A percentile compares a stretch with the other conserved stretches of the same genome.
phyloP scores from a whole-genome alignment of 2,888 invertebrate genomes.

The Eledona agricola region DNA sequence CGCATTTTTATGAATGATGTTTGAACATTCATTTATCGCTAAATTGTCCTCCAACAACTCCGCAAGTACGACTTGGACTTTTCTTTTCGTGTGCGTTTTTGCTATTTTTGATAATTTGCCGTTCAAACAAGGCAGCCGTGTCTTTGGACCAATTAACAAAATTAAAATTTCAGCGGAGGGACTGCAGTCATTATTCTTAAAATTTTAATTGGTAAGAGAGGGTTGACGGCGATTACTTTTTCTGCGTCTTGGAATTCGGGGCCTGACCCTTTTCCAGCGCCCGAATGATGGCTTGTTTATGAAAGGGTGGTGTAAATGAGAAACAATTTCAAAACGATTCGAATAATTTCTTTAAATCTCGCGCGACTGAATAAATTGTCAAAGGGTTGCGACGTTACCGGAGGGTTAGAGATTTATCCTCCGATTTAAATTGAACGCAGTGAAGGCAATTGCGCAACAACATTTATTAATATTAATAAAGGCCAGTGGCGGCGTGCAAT shows the following conservation, averaged over 20 bases:
- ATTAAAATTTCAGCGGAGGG: conserved; percentile 38
- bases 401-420: too few species aligned
- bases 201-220: conserved; percentile 48
- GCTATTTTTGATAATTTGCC: too few species aligned
- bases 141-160: conserved; percentile 26
- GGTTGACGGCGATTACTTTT: conserved; percentile 38
- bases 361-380: conserved; percentile 30
- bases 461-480: conserved; percentile 15
- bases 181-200: conserved; percentile 42
- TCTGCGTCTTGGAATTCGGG: conserved; percentile 29
- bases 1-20: too few species aligned
- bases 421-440: too few species aligned
- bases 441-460: background rate
- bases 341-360: conserved; percentile 38
- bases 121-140: too few species aligned
- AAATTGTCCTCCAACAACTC: too few species aligned
- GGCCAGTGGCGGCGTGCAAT: conserved; percentile 6
- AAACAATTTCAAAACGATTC: conserved; percentile 37
- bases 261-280: conserved; percentile 23
- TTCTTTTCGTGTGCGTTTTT: too few species aligned
- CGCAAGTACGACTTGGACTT: too few species aligned
- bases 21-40: too few species aligned
- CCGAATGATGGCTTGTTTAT: conserved; percentile 39
- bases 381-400: conserved; percentile 33
- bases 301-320: conserved; percentile 35